Evolutionary conservation across 2,888 invertebrate species (phyloP), one percentile per base, ranked within the genome.

Genomic region (Eurytoma californica): DNA sequence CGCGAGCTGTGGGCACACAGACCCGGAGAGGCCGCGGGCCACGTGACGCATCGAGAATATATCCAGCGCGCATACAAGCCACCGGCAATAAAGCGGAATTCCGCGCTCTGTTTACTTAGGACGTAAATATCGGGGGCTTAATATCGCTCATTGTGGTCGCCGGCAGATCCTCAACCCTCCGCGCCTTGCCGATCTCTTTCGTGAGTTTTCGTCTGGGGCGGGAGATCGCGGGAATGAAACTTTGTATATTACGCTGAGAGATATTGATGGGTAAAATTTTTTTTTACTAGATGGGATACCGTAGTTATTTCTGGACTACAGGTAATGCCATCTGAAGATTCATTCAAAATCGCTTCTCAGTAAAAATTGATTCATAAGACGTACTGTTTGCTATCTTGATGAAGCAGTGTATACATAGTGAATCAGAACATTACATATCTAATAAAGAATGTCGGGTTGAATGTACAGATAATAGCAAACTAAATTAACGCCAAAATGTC

Each of bases 61-160:
- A 65, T 20, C 51, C 7, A 14, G 57, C 57, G 28, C 49, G 76
- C 57, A 53, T 49, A 61, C 61, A n/a, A 47, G 63, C 47, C 70
- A 53, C 79, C 80, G 83, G 85, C 86, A 87, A 87, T 86, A 87
- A 87, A 87, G 86, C 84, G 84, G 86, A 87, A 86, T 86, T 86
- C 84, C 85, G 86, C 75, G 86, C 84, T 85, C 84, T 87, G 86
- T 88, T 87, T 86, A 86, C 87, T 87, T 84, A 85, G 85, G 85
- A 85, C 86, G 87, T 87, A 86, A 87, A 87, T 87, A 86, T 81
- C 81, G 87, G 86, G 86, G 85, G 87, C 86, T 86, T 86, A 87
- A 87, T 87, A 87, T 87, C 87, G 85, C 75, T 77, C 87, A 87
- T 86, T 86, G 86, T 86, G 87, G 85, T 84, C 73, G 83, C 77